A percentile compares a stretch with the other conserved stretches of the same genome.
Evolutionary conservation across 2,797 vertebrate genomes (phyloP).

Genomic region (Chrysocyon brachyurus): DNA sequence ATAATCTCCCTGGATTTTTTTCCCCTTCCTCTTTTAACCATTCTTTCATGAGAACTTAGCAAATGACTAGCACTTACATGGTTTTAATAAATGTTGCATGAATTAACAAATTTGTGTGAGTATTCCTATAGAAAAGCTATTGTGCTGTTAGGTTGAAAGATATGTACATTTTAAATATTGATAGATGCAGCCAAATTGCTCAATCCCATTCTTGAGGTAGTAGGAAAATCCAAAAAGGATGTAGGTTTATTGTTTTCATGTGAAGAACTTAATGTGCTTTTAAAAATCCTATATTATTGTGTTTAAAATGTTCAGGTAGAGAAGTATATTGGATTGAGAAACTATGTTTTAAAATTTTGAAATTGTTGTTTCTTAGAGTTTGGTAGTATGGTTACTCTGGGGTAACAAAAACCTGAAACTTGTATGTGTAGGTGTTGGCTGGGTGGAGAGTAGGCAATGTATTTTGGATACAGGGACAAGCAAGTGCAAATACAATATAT

Average conservation of each 20-base stretch:
- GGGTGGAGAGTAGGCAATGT: not conserved
- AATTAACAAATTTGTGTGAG: constrained; percentile 26
- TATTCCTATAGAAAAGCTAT: constrained; percentile 56
- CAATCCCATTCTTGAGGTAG: not conserved
- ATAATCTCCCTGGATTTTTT: not conserved
- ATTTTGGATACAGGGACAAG: constrained; percentile 45
- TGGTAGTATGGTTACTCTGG: not conserved
- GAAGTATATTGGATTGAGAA: constrained; percentile 49
- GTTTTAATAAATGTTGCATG: not conserved
- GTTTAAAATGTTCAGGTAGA: constrained; percentile 60
- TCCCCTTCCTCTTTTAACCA: not conserved
- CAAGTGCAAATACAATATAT: not conserved
- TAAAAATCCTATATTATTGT: not conserved
- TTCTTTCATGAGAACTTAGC: constrained; percentile 24
- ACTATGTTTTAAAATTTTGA: constrained; percentile 58
- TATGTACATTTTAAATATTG: constrained; percentile 58
- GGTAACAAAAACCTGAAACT: constrained; percentile 12
- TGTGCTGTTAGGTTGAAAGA: constrained; percentile 32
- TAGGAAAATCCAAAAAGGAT: constrained; percentile 35
- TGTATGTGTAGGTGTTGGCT: not conserved
- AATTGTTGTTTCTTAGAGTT: constrained; percentile 37
- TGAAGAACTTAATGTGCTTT: constrained; percentile 40
- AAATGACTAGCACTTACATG: constrained; percentile 1
- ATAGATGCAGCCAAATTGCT: not conserved
- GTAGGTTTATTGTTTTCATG: constrained; percentile 45